Percentiles rank a stretch among this genome's conserved stretches.
Evolutionary conservation across 2,888 invertebrate genomes (phyloP).

Genomic region (Lasioglossum morio): DNA sequence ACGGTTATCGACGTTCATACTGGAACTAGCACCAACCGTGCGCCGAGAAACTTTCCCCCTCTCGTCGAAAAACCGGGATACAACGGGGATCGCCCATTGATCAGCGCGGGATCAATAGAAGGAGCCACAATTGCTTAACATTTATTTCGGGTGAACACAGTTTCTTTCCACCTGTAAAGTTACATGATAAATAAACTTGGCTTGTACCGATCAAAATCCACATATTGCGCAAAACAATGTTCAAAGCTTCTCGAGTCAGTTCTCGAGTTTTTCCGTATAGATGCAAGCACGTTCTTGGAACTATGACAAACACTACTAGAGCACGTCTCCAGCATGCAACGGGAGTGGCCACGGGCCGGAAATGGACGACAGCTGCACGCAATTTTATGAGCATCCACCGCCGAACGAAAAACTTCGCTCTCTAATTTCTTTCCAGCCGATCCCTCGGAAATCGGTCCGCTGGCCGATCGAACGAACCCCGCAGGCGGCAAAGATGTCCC

Average conservation of each 20-base stretch:
- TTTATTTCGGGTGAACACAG: neutral
- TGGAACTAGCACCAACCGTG: conserved; percentile 41
- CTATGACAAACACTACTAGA: neutral
- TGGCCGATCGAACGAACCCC: neutral
- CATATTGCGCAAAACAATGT: too few species aligned
- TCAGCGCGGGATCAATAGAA: conserved; percentile 30
- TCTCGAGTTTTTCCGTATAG: neutral
- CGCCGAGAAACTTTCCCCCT: conserved; percentile 4
- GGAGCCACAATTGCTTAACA: neutral
- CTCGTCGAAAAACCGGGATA: conserved; percentile 22
- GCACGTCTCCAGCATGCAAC: neutral
- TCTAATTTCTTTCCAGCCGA: neutral
- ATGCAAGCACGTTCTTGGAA: neutral
- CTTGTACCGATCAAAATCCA: neutral
- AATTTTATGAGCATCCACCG: neutral
- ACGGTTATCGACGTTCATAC: conserved; percentile 65
- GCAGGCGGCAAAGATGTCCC: neutral
- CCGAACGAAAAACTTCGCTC: neutral
- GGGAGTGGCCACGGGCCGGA: neutral
- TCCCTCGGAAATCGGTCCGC: neutral
- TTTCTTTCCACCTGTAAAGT: neutral
- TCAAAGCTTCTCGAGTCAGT: neutral
- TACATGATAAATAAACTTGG: neutral
- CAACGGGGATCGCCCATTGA: conserved; percentile 1
- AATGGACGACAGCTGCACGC: neutral